These are phyloP conservation scores for Papilio machaon DNA, from an alignment of 1,140 invertebrate genomes.

Conservation along the genomic window DNA sequence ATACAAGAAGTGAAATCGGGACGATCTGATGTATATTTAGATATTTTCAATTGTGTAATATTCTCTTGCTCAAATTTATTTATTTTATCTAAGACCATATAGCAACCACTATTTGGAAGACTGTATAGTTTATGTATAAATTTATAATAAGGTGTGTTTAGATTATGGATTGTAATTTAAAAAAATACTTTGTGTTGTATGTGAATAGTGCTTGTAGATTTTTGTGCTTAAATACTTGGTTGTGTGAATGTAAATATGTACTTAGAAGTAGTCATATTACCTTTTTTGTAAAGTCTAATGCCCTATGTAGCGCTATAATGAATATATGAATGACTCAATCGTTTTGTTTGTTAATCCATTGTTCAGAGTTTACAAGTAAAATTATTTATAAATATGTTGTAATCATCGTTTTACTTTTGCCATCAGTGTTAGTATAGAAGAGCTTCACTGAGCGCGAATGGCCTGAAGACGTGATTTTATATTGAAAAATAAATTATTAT, in stretches of 20 bases:
- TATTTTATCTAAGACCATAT: slow-evolving; percentile 24
- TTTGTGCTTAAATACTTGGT: slow-evolving; percentile 59
- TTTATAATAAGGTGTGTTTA: slow-evolving; percentile 41
- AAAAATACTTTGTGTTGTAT: slow-evolving; percentile 31
- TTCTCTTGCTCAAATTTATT: slow-evolving; percentile 30
- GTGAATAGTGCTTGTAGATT: slow-evolving; percentile 46
- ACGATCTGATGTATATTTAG: neutral
- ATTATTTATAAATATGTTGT: neutral
- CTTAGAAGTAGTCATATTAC: neutral
- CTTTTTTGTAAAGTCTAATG: slow-evolving; percentile 20
- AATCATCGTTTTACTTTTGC: neutral
- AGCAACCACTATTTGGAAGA: slow-evolving; percentile 48
- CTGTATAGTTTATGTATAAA: slow-evolving; percentile 58
- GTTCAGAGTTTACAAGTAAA: slow-evolving; percentile 15
- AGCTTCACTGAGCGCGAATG: slow-evolving; percentile 8
- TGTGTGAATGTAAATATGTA: slow-evolving; percentile 72
- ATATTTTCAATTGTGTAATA: neutral
- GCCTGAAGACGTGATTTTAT: slow-evolving; percentile 29
- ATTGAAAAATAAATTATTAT: slow-evolving; percentile 29
- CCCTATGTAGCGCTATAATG: neutral
- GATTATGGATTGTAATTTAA: neutral
- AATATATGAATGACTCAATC: neutral
- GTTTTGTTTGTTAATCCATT: slow-evolving; percentile 10
- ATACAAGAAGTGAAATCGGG: too few species aligned
- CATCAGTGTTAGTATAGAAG: slow-evolving; percentile 7